Percentiles rank a stretch among this genome's conserved stretches.
phyloP scores from a whole-genome alignment of 37 sponge, comb jelly and placozoan genomes.

The Lycopodina hypogea region DNA sequence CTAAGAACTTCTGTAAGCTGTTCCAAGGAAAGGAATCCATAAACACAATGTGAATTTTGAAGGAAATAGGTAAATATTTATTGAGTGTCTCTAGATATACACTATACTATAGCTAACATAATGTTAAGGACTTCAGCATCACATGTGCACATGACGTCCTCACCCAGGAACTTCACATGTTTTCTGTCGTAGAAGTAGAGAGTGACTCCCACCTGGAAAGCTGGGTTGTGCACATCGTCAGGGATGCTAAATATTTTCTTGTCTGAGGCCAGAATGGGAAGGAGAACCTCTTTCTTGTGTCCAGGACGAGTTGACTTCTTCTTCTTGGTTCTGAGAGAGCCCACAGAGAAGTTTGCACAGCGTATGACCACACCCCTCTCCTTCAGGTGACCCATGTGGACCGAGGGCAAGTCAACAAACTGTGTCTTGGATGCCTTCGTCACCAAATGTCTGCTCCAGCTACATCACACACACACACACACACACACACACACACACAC shows the following conservation, averaged over 20 bases:
- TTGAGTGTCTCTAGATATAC: too few relatives aligned
- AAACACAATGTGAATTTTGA: too few relatives aligned
- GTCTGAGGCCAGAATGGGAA: conserved; percentile 72
- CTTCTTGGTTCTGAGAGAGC: conserved; percentile 15
- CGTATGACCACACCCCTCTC: conserved; percentile 69
- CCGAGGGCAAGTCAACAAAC: conserved; percentile 41
- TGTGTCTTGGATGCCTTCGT: conserved; percentile 41
- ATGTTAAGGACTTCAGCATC: too few relatives aligned
- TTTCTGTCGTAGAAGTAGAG: conserved; percentile 52
- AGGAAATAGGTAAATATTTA: too few relatives aligned
- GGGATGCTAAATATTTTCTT: conserved; percentile 78
- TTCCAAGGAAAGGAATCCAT: too few relatives aligned
- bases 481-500: not conserved
- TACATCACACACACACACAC: not conserved
- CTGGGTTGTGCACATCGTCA: conserved; percentile 59
- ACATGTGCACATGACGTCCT: too few relatives aligned
- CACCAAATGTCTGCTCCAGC: conserved; percentile 53
- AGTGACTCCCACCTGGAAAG: conserved; percentile 57
- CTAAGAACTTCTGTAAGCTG: too few relatives aligned
- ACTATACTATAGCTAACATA: too few relatives aligned
- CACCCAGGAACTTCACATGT: conserved; percentile 54
- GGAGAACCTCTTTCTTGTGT: not conserved
- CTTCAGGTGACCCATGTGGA: conserved; percentile 39
- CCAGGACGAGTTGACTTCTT: not conserved
- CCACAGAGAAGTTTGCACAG: conserved; percentile 60